These are phyloP conservation scores for Liopterus haemorrhoidalis DNA, from an alignment of 2,888 invertebrate genomes.

Conservation along the genomic window DNA sequence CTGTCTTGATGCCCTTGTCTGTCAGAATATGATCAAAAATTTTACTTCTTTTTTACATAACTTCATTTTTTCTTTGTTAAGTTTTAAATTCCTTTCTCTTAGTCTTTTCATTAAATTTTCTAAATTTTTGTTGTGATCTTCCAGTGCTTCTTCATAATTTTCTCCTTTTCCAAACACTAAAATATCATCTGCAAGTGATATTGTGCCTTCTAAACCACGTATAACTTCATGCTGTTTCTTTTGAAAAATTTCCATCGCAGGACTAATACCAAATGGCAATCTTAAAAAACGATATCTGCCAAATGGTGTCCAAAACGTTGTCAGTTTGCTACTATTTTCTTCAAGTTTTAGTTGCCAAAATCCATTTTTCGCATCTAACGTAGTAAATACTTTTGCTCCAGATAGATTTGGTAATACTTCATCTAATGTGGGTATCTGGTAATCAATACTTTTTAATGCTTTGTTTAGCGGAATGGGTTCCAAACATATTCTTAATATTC, in stretches of 20 bases:
- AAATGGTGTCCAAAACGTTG: conserved; percentile 14
- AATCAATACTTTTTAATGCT: conserved; percentile 18
- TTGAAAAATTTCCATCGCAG: conserved; percentile 24
- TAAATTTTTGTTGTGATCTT: conserved; percentile 29
- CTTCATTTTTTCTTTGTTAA: conserved; percentile 30
- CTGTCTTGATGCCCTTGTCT: conserved; percentile 1
- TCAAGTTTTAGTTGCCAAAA: conserved; percentile 8
- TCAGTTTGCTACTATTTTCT: conserved; percentile 1
- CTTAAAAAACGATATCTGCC: conserved; percentile 9
- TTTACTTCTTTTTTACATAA: conserved; percentile 24
- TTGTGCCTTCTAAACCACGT: conserved; percentile 15
- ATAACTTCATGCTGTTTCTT: conserved; percentile 14
- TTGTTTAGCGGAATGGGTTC: conserved; percentile 17
- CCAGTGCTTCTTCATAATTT: conserved; percentile 18
- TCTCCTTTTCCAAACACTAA: conserved; percentile 20
- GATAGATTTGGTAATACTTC: conserved; percentile 20
- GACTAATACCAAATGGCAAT: conserved; percentile 21
- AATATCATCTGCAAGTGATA: conserved; percentile 23
- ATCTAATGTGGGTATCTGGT: conserved; percentile 20
- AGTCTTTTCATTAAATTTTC: conserved; percentile 21
- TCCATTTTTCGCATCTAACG: conserved; percentile 18
- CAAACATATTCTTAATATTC: conserved; percentile 20
- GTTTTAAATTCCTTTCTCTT: conserved; percentile 25
- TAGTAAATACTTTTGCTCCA: conserved; percentile 25
- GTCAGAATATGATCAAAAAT: conserved; percentile 28